Conservation (phyloP, 2,797 vertebrate genomes). For the Hylomyscus alleni region DNA sequence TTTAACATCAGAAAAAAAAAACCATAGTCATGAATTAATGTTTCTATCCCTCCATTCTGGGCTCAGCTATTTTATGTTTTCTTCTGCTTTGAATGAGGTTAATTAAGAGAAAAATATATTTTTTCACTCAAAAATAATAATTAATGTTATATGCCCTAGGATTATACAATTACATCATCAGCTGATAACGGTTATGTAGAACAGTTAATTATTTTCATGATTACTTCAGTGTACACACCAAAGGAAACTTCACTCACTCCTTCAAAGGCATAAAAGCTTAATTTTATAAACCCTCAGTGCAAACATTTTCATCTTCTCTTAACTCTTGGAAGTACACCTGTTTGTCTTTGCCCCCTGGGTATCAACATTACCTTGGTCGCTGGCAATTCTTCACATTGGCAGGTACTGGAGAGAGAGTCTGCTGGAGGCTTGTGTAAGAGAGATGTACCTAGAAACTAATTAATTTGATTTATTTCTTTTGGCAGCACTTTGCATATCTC, state of each 20-base stretch:
- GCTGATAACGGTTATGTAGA: slow-evolving; percentile 86
- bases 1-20: slow-evolving; percentile 45
- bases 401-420: neutral
- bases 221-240: slow-evolving; percentile 82
- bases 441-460: slow-evolving; percentile 69
- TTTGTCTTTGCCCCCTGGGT: slow-evolving; percentile 64
- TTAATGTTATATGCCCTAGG: slow-evolving; percentile 86
- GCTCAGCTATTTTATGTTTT: slow-evolving; percentile 53
- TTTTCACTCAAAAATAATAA: slow-evolving; percentile 83
- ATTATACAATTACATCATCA: slow-evolving; percentile 88
- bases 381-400: slow-evolving; percentile 62
- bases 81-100: slow-evolving; percentile 51
- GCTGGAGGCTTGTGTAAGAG: slow-evolving; percentile 26
- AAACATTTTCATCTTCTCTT: neutral
- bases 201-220: slow-evolving; percentile 87
- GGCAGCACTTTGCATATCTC: slow-evolving; percentile 63
- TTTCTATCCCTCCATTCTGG: slow-evolving; percentile 27
- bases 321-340: slow-evolving; percentile 42
- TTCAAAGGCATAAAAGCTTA: slow-evolving; percentile 51
- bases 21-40: neutral
- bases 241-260: slow-evolving; percentile 63
- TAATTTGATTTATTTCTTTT: slow-evolving; percentile 76
- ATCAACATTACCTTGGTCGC: slow-evolving; percentile 44
- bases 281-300: slow-evolving; percentile 39
- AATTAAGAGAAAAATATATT: slow-evolving; percentile 53